A percentile compares a stretch with the other conserved stretches of the same genome.
Conservation (phyloP, 1,140 invertebrate species). For the Portunus trituberculatus region DNA sequence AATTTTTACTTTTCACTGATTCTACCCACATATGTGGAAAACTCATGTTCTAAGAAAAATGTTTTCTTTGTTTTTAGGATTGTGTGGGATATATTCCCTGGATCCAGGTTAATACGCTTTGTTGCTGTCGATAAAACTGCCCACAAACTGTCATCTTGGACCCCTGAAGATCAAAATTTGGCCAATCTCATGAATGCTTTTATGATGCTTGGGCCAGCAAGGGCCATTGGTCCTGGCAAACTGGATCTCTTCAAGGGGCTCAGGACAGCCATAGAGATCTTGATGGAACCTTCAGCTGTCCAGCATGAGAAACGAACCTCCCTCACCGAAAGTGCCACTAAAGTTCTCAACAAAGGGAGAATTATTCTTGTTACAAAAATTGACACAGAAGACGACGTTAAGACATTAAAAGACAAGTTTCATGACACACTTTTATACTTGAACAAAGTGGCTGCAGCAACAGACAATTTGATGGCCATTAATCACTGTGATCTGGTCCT, state of each 20-base stretch:
- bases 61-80: slow-evolving; percentile 81
- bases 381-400: slow-evolving; percentile 90
- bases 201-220: slow-evolving; percentile 74
- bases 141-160: slow-evolving; percentile 91
- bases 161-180: slow-evolving; percentile 89
- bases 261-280: slow-evolving; percentile 90
- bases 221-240: slow-evolving; percentile 67
- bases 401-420: slow-evolving; percentile 92
- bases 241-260: slow-evolving; percentile 89
- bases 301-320: slow-evolving; percentile 85
- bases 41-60: not conserved
- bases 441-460: slow-evolving; percentile 87
- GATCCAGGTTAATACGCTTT: slow-evolving; percentile 91
- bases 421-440: slow-evolving; percentile 88
- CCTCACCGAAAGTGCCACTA: slow-evolving; percentile 83
- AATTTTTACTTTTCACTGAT: not conserved
- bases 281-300: slow-evolving; percentile 90
- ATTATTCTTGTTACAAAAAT: slow-evolving; percentile 94
- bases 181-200: slow-evolving; percentile 79
- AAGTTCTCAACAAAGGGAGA: slow-evolving; percentile 87
- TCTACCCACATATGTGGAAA: not conserved
- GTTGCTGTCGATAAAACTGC: slow-evolving; percentile 90
- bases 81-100: slow-evolving; percentile 97
- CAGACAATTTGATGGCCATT: slow-evolving; percentile 80
- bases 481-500: slow-evolving; percentile 75